phyloP scores from a whole-genome alignment of 2,797 vertebrate species.

The Florisuga fusca region DNA sequence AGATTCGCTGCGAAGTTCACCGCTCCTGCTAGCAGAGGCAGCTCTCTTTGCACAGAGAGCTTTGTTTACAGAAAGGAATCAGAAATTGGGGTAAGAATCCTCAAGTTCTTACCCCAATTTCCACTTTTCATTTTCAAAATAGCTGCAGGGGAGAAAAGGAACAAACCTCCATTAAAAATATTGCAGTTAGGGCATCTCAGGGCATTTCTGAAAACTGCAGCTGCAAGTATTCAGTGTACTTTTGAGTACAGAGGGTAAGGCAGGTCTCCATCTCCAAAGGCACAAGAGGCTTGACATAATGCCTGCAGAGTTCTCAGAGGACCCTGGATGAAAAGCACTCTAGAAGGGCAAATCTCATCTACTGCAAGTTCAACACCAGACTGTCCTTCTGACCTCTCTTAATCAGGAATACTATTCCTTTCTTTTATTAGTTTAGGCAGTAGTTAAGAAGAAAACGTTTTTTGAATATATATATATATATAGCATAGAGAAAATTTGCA shows the following conservation, averaged over 20 bases:
- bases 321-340: background rate
- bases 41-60: background rate
- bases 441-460: conserved; percentile 54
- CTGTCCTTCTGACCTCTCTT: background rate
- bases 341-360: background rate
- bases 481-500: conserved; percentile 66
- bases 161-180: background rate
- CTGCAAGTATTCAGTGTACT: background rate
- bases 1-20: background rate
- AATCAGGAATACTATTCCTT: conserved; percentile 31
- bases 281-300: background rate
- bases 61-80: background rate
- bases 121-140: background rate
- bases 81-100: background rate
- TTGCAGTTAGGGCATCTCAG: background rate
- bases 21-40: background rate
- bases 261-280: background rate
- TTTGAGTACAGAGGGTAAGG: background rate
- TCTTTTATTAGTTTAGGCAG: conserved; percentile 53
- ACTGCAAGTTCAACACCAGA: conserved; percentile 27
- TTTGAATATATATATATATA: background rate
- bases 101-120: background rate
- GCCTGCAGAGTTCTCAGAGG: background rate
- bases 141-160: background rate
- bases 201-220: background rate